phyloP scores from a whole-genome alignment of 2,797 vertebrate genomes.

The Esox masquinongy region DNA sequence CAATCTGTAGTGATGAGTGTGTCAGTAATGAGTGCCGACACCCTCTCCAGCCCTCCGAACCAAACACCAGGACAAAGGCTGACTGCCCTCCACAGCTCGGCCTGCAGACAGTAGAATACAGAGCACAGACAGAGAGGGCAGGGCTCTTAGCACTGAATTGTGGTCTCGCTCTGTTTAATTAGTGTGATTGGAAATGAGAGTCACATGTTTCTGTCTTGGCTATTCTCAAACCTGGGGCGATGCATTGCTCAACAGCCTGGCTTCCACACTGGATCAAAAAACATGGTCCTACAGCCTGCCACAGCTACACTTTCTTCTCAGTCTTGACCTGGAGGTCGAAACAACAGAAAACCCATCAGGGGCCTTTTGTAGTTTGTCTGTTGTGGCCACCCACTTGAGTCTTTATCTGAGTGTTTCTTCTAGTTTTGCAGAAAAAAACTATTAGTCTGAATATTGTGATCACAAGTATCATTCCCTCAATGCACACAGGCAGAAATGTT shows the following conservation, averaged over 20 bases:
- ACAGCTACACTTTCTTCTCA: neutral
- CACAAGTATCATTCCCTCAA: neutral
- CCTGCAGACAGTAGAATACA: neutral
- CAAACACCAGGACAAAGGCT: constrained; percentile 38
- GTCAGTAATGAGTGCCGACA: constrained; percentile 32
- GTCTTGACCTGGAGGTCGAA: neutral
- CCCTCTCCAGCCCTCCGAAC: constrained; percentile 18
- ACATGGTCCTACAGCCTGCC: neutral
- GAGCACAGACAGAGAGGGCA: neutral
- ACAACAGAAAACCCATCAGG: neutral
- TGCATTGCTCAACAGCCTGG: neutral
- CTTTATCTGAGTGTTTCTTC: neutral
- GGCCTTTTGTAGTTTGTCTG: neutral
- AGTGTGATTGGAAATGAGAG: neutral
- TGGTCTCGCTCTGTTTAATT: constrained; percentile 15
- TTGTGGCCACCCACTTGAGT: neutral
- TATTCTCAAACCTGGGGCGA: constrained; percentile 2
- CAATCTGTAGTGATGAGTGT: constrained; percentile 31
- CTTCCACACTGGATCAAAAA: neutral
- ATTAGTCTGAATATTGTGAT: neutral
- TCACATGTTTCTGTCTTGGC: neutral
- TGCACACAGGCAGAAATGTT: too few species aligned
- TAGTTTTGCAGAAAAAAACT: neutral
- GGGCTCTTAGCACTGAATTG: constrained; percentile 15
- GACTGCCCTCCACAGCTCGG: constrained; percentile 4